phyloP scores from a whole-genome alignment of 2,113 vertebrate genomes.

The Narcine bancroftii region DNA sequence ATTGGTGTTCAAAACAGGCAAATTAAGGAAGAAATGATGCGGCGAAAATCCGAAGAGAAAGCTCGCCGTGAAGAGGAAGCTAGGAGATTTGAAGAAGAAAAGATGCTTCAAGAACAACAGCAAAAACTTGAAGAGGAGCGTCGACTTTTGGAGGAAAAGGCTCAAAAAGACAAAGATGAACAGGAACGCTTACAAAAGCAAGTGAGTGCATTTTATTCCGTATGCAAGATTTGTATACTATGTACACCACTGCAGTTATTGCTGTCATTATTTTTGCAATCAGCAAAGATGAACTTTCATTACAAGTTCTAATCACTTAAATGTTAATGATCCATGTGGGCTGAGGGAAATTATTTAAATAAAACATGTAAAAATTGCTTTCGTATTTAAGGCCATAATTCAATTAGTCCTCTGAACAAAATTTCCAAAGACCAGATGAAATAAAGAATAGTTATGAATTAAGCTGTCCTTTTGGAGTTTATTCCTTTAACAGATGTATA shows the following conservation, averaged over 20 bases:
- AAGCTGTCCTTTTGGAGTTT: too few relatives aligned
- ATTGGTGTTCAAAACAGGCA: slow-evolving; percentile 53
- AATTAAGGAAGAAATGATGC: slow-evolving; percentile 75
- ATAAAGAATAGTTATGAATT: too few relatives aligned
- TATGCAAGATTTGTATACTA: not conserved
- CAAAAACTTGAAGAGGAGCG: slow-evolving; percentile 58
- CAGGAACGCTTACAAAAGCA: slow-evolving; percentile 69
- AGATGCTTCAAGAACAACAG: slow-evolving; percentile 55
- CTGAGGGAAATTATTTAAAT: not conserved
- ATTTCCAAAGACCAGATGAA: too few relatives aligned
- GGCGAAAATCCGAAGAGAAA: slow-evolving; percentile 72
- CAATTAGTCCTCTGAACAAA: too few relatives aligned
- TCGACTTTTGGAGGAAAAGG: slow-evolving; percentile 55
- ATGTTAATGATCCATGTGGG: not conserved
- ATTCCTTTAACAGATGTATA: not conserved
- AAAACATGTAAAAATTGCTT: too few relatives aligned
- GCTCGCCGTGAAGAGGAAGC: slow-evolving; percentile 71
- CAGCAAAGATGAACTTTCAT: not conserved
- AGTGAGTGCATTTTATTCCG: slow-evolving; percentile 49
- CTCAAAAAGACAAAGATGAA: slow-evolving; percentile 67
- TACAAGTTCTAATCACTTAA: not conserved
- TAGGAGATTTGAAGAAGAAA: slow-evolving; percentile 63
- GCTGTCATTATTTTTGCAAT: not conserved
- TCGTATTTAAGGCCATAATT: too few relatives aligned
- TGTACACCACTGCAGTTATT: not conserved